Conservation (phyloP, 1,140 invertebrate species). For the Maconellicoccus hirsutus region DNA sequence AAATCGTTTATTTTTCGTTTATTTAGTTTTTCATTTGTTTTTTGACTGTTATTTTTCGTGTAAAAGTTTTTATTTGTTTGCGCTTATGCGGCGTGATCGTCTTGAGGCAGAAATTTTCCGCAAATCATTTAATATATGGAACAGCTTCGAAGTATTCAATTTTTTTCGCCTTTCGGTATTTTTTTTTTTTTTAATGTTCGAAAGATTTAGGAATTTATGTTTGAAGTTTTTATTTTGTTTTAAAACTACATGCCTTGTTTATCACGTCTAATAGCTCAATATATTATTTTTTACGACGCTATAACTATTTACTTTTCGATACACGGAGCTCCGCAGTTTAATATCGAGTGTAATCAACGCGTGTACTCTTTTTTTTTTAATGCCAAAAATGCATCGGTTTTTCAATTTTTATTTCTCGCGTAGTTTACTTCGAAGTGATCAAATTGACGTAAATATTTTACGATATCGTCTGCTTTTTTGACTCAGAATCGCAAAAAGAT, state of each 20-base stretch:
- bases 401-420: background rate
- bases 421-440: background rate
- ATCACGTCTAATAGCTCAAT: constrained; percentile 16
- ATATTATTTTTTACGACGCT: constrained; percentile 14
- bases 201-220: background rate
- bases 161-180: background rate
- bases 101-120: background rate
- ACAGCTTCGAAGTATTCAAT: background rate
- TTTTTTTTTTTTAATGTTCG: background rate
- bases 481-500: no score
- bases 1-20: background rate
- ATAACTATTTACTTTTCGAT: constrained; percentile 11
- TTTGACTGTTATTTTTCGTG: background rate
- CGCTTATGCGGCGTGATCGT: background rate
- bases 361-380: no score
- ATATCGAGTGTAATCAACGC: background rate
- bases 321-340: background rate
- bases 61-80: background rate
- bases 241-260: constrained; percentile 15
- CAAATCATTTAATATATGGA: constrained; percentile 1
- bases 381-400: background rate
- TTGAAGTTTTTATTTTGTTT: constrained; percentile 15
- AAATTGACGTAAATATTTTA: background rate
- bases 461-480: no score
- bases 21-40: background rate